Evolutionary conservation across 2,113 vertebrate species (phyloP), one percentile per base, ranked within the genome.

Genomic region (Hippocampus mohnikei): DNA sequence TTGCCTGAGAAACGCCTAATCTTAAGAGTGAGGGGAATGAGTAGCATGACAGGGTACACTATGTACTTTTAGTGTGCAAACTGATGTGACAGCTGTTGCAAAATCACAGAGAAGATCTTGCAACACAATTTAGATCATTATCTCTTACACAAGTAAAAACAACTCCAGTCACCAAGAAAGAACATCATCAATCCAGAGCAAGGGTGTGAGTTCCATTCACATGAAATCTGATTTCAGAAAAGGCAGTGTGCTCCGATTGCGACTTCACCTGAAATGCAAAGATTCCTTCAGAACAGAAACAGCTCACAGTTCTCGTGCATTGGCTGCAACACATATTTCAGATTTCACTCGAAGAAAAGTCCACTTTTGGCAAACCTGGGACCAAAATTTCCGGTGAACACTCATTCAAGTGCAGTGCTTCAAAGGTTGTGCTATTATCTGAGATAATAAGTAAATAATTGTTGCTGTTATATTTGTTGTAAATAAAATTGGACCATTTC

Each of bases 321-420:
- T 16, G 16, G 13, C 56, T 58, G 13, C 13, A 58, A 58, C 65
- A 69, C 41, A 71, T 56, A 75, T 63, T 79, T 67, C 74, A 74
- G 21, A 79, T 80, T 85, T 80, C 59, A 42, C 61, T 42, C 23
- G 21, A 78, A 59, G 44, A 79, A 83, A 67, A 70, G 76, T 70
- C 71, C 58, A 37, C 65, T 63, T 80, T 52, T 69, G 60, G 37
- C 61, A 20, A 25, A 59, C 4, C 13, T 13, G 15, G 3, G 13
- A 50, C 13, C 4, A 16, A 18, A 50, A 20, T 50, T 50, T 16
- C 5, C 0, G 4, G 13, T 5, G 13, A 18, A 50, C 46, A 50
- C 46, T 16, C 46, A 18, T 18, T 50, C 46, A 50, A 29, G 56
- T 59, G 27, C 56, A 33, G 25, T 29, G 27, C 6, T 18, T 33